A percentile compares a stretch with the other conserved stretches of the same genome.
Conservation (phyloP, 2,797 vertebrate genomes). For the Allobates femoralis region DNA sequence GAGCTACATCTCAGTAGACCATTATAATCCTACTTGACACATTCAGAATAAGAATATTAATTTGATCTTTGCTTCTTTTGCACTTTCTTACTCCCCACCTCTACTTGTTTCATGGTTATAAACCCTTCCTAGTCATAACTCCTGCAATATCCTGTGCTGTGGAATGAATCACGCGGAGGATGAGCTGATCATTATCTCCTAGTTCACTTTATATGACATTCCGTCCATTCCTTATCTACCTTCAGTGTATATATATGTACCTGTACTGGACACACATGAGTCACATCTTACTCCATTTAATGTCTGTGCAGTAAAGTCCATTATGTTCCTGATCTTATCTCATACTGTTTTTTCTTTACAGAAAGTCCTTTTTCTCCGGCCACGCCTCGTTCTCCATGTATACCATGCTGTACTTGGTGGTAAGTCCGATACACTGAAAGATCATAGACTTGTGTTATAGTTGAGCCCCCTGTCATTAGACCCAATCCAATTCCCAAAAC, state of each 20-base stretch:
- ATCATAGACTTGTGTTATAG: background rate
- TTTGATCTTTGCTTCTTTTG: background rate
- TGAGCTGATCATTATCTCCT: background rate
- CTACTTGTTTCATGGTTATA: background rate
- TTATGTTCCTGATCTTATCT: conserved; percentile 15
- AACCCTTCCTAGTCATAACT: background rate
- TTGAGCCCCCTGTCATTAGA: background rate
- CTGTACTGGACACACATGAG: conserved; percentile 1
- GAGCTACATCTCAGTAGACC: background rate
- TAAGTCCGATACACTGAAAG: conserved; percentile 80
- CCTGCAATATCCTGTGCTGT: background rate
- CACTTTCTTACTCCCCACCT: background rate
- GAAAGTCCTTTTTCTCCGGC: conserved; percentile 98
- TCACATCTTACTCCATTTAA: background rate
- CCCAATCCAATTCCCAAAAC: too few species aligned
- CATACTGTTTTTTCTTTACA: conserved; percentile 72
- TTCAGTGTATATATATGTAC: background rate
- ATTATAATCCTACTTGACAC: background rate
- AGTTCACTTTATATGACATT: background rate
- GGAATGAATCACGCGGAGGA: background rate
- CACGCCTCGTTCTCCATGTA: conserved; percentile 97
- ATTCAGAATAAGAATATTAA: background rate
- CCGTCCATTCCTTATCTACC: background rate
- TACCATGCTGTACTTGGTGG: conserved; percentile 96
- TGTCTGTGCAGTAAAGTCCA: background rate